Conservation (phyloP, 2,113 vertebrate species). For the Chamaea fasciata region DNA sequence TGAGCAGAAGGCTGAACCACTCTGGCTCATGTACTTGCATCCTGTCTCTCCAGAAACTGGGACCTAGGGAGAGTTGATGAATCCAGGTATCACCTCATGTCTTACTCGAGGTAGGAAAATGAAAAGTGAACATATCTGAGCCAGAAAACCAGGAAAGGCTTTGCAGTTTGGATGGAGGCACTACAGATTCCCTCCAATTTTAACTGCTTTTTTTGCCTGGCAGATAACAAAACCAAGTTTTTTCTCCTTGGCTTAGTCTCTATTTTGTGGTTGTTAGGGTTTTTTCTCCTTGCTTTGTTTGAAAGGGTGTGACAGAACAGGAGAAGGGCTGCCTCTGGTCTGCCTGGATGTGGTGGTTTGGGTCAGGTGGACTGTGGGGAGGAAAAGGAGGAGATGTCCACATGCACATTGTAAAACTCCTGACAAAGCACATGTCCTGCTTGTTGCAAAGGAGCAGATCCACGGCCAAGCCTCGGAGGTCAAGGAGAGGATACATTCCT, state of each 20-base stretch:
- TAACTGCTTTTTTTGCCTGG: not conserved
- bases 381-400: not conserved
- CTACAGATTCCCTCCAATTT: not conserved
- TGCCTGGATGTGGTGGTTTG: not conserved
- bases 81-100: not conserved
- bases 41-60: not conserved
- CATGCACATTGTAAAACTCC: not conserved
- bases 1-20: not conserved
- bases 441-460: not conserved
- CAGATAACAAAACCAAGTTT: not conserved
- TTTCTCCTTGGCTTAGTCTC: not conserved
- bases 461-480: constrained; percentile 24
- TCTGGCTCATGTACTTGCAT: not conserved
- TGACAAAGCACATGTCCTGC: constrained; percentile 27
- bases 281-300: accelerated
- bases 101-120: not conserved
- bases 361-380: not conserved
- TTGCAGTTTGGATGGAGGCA: not conserved
- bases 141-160: not conserved
- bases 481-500: constrained; percentile 58
- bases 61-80: not conserved
- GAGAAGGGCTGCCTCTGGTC: not conserved
- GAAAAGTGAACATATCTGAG: not conserved
- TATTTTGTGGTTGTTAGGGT: not conserved
- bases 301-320: not conserved